A percentile compares a stretch with the other conserved stretches of the same genome.
Evolutionary conservation across 1,140 invertebrate genomes (phyloP).

Genomic region (Diploscapter pachys): DNA sequence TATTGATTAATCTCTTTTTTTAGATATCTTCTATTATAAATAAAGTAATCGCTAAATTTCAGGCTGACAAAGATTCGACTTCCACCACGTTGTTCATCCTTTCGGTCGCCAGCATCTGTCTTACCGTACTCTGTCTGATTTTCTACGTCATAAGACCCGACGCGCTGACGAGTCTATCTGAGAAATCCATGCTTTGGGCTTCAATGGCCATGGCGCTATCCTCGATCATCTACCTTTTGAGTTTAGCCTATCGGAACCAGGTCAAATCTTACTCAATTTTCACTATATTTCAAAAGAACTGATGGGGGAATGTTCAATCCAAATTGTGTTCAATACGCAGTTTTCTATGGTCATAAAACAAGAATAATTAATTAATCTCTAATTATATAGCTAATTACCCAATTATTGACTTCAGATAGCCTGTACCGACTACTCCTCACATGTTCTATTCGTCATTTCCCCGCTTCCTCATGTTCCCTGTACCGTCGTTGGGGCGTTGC

Average conservation of each 20-base stretch:
- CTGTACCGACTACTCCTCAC: conserved; percentile 35
- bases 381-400: background rate
- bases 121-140: conserved; percentile 33
- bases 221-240: conserved; percentile 34
- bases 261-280: conserved; percentile 6
- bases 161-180: conserved; percentile 23
- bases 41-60: background rate
- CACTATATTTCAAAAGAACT: background rate
- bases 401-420: conserved; percentile 35
- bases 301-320: no score
- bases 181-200: conserved; percentile 33
- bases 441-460: conserved; percentile 33
- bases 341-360: background rate
- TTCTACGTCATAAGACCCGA: conserved; percentile 23
- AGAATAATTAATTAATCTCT: background rate
- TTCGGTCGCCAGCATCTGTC: conserved; percentile 29
- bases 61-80: conserved; percentile 36
- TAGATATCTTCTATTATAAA: no score
- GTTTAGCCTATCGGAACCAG: conserved; percentile 36
- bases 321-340: background rate
- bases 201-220: conserved; percentile 30
- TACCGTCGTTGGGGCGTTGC: conserved; percentile 31
- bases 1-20: no score
- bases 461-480: conserved; percentile 36
- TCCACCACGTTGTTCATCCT: conserved; percentile 31